Conservation (phyloP, 2,797 vertebrate species). For the Acrocephalus scirpaceus region DNA sequence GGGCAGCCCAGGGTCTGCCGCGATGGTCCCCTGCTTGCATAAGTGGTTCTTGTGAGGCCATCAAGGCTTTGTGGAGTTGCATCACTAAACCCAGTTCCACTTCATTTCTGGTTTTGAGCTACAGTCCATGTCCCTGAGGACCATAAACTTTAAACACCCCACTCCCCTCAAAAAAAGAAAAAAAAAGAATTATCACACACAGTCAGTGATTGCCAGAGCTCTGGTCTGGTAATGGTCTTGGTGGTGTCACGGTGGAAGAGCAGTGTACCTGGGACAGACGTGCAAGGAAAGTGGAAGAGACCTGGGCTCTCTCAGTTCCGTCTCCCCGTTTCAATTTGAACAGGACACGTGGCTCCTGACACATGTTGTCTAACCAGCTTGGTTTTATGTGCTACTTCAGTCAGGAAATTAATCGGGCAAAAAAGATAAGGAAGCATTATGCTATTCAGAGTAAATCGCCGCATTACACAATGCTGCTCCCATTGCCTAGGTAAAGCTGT, state of each 20-base stretch:
- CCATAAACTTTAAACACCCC: neutral
- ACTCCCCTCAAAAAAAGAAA: fast-evolving
- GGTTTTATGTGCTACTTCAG: constrained; percentile 62
- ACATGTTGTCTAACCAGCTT: constrained; percentile 68
- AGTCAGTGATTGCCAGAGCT: neutral
- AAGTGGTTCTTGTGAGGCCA: neutral
- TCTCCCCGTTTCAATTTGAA: neutral
- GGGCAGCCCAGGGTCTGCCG: neutral
- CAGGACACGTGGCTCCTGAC: constrained; percentile 55
- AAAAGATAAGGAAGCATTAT: constrained; percentile 69
- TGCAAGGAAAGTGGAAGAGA: neutral
- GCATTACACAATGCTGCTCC: constrained; percentile 62
- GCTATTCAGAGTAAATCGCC: constrained; percentile 61
- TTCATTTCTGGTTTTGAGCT: neutral
- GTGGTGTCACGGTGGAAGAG: neutral
- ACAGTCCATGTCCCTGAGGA: neutral
- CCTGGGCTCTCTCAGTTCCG: neutral
- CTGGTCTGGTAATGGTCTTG: neutral
- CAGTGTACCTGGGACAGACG: fast-evolving
- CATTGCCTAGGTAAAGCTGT: constrained; percentile 64
- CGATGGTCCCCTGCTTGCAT: neutral
- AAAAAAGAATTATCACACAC: fast-evolving
- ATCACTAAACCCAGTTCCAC: neutral
- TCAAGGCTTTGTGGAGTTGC: neutral
- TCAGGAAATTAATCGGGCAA: constrained; percentile 69